These are phyloP conservation scores for Thumatha senex DNA, from an alignment of 2,888 invertebrate species.

Conservation along the genomic window DNA sequence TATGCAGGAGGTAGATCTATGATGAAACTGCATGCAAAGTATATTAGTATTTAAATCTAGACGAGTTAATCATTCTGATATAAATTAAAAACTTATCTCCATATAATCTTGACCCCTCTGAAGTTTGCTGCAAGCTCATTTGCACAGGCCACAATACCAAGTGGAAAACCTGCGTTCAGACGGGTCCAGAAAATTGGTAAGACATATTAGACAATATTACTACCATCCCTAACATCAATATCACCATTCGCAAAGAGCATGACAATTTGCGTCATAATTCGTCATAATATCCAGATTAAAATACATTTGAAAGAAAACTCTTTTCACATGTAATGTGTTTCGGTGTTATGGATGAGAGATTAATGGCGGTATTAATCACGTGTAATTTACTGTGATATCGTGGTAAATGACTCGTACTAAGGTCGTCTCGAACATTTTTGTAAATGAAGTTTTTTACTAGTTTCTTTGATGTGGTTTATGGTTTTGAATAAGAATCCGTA, in stretches of 20 bases:
- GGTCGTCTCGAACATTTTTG: background rate
- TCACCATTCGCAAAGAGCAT: conserved; percentile 1
- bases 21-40: too few relatives aligned
- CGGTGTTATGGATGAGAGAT: conserved; percentile 12
- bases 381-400: conserved; percentile 1
- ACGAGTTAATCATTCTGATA: too few relatives aligned
- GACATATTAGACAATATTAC: too few relatives aligned
- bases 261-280: conserved; percentile 18
- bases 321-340: background rate
- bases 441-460: background rate
- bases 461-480: background rate
- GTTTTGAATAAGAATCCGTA: conserved; percentile 10
- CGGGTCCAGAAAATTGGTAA: too few relatives aligned
- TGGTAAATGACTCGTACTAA: background rate
- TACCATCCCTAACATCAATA: background rate
- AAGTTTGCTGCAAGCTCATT: too few relatives aligned
- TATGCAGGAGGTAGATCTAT: too few relatives aligned
- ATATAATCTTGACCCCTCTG: too few relatives aligned
- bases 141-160: too few relatives aligned
- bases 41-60: too few relatives aligned
- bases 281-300: conserved; percentile 9
- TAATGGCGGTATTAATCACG: conserved; percentile 12
- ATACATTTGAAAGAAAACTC: background rate
- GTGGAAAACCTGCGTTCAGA: too few relatives aligned
- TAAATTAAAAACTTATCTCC: too few relatives aligned